Conservation (phyloP, 2,113 vertebrate species). For the Aldabrachelys gigantea region DNA sequence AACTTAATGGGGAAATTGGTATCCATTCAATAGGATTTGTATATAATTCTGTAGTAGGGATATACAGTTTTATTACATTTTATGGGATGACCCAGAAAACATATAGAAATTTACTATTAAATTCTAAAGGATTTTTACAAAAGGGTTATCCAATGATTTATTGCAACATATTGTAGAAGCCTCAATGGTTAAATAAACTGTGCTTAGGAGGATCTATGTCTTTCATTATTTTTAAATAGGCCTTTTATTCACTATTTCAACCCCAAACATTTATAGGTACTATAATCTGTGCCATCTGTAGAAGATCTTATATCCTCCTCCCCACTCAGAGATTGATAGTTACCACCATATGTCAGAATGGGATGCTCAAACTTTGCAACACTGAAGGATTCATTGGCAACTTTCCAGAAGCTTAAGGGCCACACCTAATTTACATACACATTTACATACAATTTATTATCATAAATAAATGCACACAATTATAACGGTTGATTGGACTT, state of each 20-base stretch:
- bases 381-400: slow-evolving; percentile 48
- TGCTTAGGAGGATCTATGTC: neutral
- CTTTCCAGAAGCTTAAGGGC: slow-evolving; percentile 61
- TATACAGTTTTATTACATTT: neutral
- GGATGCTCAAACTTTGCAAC: slow-evolving; percentile 63
- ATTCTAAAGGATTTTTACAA: neutral
- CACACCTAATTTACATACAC: slow-evolving; percentile 53
- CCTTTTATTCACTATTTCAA: rapidly evolving
- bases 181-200: neutral
- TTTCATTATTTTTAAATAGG: rapidly evolving
- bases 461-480: slow-evolving; percentile 30
- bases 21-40: neutral
- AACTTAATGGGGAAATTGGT: neutral
- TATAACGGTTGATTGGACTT: neutral
- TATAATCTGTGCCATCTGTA: slow-evolving; percentile 30
- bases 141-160: neutral
- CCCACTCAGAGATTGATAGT: slow-evolving; percentile 3
- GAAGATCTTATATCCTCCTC: slow-evolving; percentile 21
- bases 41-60: neutral
- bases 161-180: neutral
- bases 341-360: slow-evolving; percentile 57
- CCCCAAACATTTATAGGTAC: slow-evolving; percentile 40
- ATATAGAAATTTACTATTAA: neutral
- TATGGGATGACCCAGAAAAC: neutral
- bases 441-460: slow-evolving; percentile 67